Conservation (phyloP, 2,797 vertebrate species). For the Helicolenus hilgendorfi region DNA sequence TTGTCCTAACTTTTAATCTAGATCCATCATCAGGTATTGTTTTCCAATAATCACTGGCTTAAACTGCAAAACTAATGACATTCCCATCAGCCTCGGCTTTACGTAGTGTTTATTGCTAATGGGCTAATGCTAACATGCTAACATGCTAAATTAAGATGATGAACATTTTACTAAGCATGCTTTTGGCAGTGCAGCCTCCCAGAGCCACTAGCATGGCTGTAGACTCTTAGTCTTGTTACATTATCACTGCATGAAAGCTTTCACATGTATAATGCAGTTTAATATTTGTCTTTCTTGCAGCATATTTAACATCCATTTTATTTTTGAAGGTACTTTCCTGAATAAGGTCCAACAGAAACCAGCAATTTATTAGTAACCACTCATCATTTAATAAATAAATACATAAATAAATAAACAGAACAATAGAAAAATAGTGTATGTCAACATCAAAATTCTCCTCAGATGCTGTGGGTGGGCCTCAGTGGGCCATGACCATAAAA, state of each 20-base stretch:
- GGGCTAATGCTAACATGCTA: too few species aligned
- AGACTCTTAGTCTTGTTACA: background rate
- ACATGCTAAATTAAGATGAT: too few species aligned
- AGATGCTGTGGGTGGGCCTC: too few species aligned
- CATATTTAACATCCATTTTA: background rate
- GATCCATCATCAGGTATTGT: background rate
- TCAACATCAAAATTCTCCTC: background rate
- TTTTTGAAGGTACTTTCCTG: background rate
- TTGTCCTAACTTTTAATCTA: background rate
- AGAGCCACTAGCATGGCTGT: background rate
- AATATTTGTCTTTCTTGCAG: background rate
- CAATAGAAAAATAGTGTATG: background rate
- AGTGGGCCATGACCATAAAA: too few species aligned
- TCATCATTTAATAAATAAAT: background rate
- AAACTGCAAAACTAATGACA: background rate
- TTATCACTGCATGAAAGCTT: background rate
- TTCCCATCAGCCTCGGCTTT: background rate
- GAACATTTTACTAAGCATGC: too few species aligned
- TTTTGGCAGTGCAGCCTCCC: background rate
- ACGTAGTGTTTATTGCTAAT: too few species aligned
- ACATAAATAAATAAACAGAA: background rate
- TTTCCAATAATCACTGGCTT: too few species aligned
- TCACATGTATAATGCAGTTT: background rate
- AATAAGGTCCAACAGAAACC: background rate
- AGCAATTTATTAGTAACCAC: background rate